Conservation (phyloP, 2,797 vertebrate species). For the Acanthis flammea region DNA sequence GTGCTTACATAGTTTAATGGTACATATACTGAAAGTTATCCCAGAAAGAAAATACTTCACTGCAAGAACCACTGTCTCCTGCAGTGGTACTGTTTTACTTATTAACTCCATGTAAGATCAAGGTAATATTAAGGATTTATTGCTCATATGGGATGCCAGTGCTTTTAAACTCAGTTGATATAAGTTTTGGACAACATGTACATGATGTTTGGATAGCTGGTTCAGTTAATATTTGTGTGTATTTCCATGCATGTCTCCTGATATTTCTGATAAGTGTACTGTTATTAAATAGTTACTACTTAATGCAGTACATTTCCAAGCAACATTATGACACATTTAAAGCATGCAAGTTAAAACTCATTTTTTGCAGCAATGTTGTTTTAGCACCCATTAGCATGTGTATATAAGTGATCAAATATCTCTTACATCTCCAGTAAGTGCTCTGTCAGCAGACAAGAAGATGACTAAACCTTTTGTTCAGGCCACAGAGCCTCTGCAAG, state of each 20-base stretch:
- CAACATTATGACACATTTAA: constrained; percentile 30
- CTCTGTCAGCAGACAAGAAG: constrained; percentile 58
- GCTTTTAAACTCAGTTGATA: background rate
- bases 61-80: background rate
- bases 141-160: background rate
- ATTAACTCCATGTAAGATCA: background rate
- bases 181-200: background rate
- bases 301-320: constrained; percentile 41
- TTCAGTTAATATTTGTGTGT: constrained; percentile 11
- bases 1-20: background rate
- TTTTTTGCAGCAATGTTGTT: constrained; percentile 44
- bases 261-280: constrained; percentile 26
- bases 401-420: constrained; percentile 48
- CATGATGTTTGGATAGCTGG: constrained; percentile 1
- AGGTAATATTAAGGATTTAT: background rate
- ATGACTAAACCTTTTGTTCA: constrained; percentile 59
- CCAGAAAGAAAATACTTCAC: background rate
- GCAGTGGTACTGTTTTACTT: background rate
- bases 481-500: constrained; percentile 26
- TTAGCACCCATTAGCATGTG: constrained; percentile 29
- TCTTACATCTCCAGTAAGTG: constrained; percentile 54
- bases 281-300: constrained; percentile 51
- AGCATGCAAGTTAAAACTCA: constrained; percentile 54
- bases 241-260: constrained; percentile 5
- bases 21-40: background rate